phyloP scores from a whole-genome alignment of 2,113 vertebrate genomes.

The Setophaga coronata region DNA sequence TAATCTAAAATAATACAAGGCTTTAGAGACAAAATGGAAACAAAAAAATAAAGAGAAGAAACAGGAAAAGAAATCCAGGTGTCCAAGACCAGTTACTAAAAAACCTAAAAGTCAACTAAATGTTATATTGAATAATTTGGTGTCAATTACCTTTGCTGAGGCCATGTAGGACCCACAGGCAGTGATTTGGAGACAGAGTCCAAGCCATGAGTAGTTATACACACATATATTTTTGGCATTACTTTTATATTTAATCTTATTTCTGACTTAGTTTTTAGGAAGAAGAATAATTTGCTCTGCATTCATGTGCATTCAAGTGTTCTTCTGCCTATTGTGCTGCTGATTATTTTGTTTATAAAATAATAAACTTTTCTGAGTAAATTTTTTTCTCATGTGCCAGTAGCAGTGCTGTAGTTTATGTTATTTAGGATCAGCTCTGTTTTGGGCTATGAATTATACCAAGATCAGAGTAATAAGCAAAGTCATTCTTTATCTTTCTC shows the following conservation, averaged over 20 bases:
- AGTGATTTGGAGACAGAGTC: not conserved
- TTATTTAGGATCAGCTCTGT: not conserved
- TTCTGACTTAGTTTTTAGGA: not conserved
- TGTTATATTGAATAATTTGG: not conserved
- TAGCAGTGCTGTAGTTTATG: not conserved
- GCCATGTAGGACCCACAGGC: rapidly evolving
- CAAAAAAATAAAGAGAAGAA: not conserved
- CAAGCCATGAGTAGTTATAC: not conserved
- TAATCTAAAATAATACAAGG: not conserved
- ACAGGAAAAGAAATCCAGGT: not conserved
- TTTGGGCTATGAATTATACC: not conserved
- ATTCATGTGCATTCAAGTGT: not conserved
- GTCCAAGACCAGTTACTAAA: not conserved
- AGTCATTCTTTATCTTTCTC: not conserved
- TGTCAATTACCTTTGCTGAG: not conserved
- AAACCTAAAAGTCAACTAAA: not conserved
- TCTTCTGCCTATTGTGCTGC: not conserved
- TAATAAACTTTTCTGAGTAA: not conserved
- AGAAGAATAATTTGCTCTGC: not conserved
- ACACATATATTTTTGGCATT: not conserved
- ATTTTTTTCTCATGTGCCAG: not conserved
- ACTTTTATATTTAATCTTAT: not conserved
- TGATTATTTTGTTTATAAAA: not conserved
- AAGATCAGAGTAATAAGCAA: not conserved
- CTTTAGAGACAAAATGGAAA: not conserved